Base-by-base conservation (phyloP, 2,113 vertebrate species). In the Desmodus rotundus region DNA sequence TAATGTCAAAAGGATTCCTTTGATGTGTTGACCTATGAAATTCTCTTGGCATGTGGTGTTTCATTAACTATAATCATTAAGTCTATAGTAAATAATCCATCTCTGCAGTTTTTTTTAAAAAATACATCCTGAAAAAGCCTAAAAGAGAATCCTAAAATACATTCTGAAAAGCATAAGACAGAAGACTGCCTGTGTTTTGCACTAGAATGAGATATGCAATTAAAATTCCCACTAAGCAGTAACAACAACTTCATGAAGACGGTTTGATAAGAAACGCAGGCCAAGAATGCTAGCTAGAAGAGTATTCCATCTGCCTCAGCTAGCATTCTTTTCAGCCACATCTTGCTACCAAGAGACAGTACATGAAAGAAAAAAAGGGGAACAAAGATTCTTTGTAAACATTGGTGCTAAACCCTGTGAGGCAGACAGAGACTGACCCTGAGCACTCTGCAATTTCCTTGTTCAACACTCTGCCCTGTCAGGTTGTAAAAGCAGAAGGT, bases 41-140 rank as follows among this genome's bases (percentile, higher is more conserved):
- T 11, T 0, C 86, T 92, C 61, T 95, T 97, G 61, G 36, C 63
- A 95, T 93, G 24, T 26, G 83, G 24, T 91, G 73, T 73, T 89
- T 98, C 38, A 84, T 93, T 96, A 96, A 70, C 1, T 86, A 17
- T 84, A 93, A 80, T 54, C 87, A 95, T 86, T 96, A 89, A 93
- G 61, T 24, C 56, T 91, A 73, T 15, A 96, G 20, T 93, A 97
- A 94, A 95, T 82, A 93, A 91, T 87, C 31, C 76, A 36, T 36
- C 82, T 94, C 70, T 87, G 38, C 22, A 61, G 65, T 70, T 94
- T 17, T 89, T 89, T 73, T 97, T 89, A 77, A 94, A 77, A 94
- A 92, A 92, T 67, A 58, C 13, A 72, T 5, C 31, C 20, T 78
- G 45, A 54, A 84, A 87, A 96, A 80, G 0, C n/a, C 38, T 58